Base-by-base conservation (phyloP, 37 sponge, comb jelly and placozoan species). In the Halichondria panicea region DNA sequence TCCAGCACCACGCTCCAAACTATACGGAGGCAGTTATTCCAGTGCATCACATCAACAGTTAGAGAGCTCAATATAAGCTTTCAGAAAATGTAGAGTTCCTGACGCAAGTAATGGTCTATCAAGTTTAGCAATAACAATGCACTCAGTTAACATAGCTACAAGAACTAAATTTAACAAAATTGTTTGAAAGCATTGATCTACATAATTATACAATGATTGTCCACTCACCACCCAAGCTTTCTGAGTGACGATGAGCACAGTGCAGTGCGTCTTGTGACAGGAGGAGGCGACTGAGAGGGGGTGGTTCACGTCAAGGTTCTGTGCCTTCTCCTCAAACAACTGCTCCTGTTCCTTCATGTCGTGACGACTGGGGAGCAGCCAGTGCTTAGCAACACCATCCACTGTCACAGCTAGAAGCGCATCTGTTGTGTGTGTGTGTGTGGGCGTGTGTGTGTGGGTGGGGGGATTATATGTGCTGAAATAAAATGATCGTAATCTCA, bases 351-450 rank as follows among this genome's bases (percentile, higher is more conserved):
- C 87, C 31, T 55, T 79, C 75, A 86, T 80, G 25, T 86, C 80
- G 38, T 15, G 39, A 1, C 75, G 22, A 0, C 70, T 33, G 31
- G 73, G 79, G 27, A 91, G 66, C 0, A 81, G 55, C 91, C 91
- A 91, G 1, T 74, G 50, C 78, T 91, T 91, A 31, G 81, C 76
- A 33, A 62, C 71, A 2, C 91, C 91, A 57, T 91, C 82, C 52
- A 85, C 82, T 9, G 86, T 77, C 35, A 81, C 39, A 24, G 86
- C 81, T 32, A 85, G 28, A 18, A 91, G 65, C 27, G 85, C 86
- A 61, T 91, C 91, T 80, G 38, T 19, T n/a, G n/a, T n/a, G n/a
- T n/a, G 21, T 66, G 66, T 11, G 35, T 48, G 72, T 25, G 55
- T 19, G 22, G 21, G 44, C 21, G 44, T 68, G 68, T 68, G 68